Conservation (phyloP, 2,888 invertebrate genomes). For the Synergus japonicus region DNA sequence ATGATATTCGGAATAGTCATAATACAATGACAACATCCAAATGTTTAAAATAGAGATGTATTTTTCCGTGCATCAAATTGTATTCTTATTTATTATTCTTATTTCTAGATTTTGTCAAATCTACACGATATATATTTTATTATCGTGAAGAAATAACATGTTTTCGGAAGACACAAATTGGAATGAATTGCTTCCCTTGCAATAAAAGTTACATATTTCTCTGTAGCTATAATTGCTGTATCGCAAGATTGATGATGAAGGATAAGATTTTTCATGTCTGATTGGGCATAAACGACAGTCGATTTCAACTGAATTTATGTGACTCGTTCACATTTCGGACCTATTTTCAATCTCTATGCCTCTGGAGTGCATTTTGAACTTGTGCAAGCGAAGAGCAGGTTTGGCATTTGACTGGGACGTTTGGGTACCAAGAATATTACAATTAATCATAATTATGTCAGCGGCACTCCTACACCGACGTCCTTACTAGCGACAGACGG, state of each 20-base stretch:
- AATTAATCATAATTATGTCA: constrained; percentile 67
- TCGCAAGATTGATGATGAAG: constrained; percentile 17
- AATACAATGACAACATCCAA: not conserved
- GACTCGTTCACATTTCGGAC: constrained; percentile 10
- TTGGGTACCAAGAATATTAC: constrained; percentile 54
- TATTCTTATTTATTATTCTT: no score
- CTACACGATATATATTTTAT: no score
- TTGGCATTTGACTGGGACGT: constrained; percentile 26
- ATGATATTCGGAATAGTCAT: not conserved
- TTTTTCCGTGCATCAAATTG: no score
- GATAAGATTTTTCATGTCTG: constrained; percentile 17
- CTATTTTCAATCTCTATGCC: not conserved
- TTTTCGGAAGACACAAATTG: not conserved
- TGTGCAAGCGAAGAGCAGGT: constrained; percentile 44
- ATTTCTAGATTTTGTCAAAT: no score
- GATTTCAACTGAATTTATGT: constrained; percentile 16
- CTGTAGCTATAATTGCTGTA: not conserved
- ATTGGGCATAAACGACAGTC: constrained; percentile 15
- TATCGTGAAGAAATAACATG: no score
- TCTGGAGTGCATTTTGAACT: not conserved
- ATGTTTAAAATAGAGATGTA: not conserved
- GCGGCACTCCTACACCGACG: constrained; percentile 55
- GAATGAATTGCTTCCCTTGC: not conserved
- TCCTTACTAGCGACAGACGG: constrained; percentile 56
- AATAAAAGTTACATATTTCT: constrained; percentile 4